Evolutionary conservation across 1,140 invertebrate genomes (phyloP), one percentile per base, ranked within the genome.

Genomic region (Philopotamus ludificatus): DNA sequence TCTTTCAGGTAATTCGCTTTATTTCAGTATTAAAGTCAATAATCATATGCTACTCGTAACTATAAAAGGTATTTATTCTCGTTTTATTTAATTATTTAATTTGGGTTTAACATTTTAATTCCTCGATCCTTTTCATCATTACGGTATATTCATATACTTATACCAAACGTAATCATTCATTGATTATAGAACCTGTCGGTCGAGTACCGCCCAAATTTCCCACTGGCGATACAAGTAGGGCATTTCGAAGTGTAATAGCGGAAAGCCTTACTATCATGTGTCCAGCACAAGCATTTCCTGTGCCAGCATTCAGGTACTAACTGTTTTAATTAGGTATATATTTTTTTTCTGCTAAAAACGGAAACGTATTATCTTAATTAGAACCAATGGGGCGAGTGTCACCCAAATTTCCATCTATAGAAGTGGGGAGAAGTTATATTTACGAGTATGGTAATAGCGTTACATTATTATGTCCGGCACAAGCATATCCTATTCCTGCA

Each of bases 171-270:
- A n/a, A n/a, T n/a, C n/a, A n/a, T n/a, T n/a, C n/a, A n/a, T 7
- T 34, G 4, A 57, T 57, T 57, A n/a, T 75, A 92, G 90, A 92
- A 72, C 90, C 90, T 20, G 83, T 92, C 68, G 86, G 87, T 74
- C 86, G 85, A 71, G 89, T 89, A 62, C 83, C 85, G 44, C 90
- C 90, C 23, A 89, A 89, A 77, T 84, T 93, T 74, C 87, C 87
- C 44, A 85, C 86, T 67, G 86, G 82, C 65, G 87, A 86, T 74
- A 82, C 83, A 74, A 84, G 82, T 80, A 83, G 82, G 71, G 85
- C 82, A 66, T 85, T 85, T 73, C 80, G 77, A 68, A 82, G 78
- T 73, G 80, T 74, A 73, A 78, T 76, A 70, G 73, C 73, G 67
- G 76, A 77, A 68, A 80, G 81, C 71, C 74, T 86, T 67, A 85